Evolutionary conservation across 2,797 vertebrate genomes (phyloP).

Genomic region (Prionace glauca): DNA sequence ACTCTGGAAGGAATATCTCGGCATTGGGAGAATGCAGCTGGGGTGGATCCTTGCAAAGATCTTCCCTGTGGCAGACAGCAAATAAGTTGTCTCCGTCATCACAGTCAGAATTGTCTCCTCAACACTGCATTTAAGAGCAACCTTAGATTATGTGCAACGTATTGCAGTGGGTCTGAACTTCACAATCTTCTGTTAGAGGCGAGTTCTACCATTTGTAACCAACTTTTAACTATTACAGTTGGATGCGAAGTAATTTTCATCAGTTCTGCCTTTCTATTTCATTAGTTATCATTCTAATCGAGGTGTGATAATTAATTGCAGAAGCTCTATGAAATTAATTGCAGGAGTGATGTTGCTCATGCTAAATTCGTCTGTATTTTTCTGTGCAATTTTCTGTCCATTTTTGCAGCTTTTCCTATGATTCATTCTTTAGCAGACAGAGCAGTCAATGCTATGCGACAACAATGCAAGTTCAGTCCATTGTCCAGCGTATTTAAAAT

Average conservation of each 20-base stretch:
- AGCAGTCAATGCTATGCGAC: not conserved
- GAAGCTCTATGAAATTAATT: not conserved
- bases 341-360: not conserved
- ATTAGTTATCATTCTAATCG: not conserved
- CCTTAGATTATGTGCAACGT: not conserved
- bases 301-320: not conserved
- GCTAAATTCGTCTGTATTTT: not conserved
- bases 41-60: not conserved
- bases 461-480: not conserved
- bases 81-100: not conserved
- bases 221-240: not conserved
- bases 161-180: not conserved
- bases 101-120: not conserved
- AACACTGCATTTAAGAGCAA: not conserved
- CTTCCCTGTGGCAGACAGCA: not conserved
- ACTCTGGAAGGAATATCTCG: not conserved
- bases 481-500: not conserved
- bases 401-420: not conserved
- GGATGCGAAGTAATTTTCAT: not conserved
- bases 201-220: not conserved
- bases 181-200: not conserved
- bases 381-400: not conserved
- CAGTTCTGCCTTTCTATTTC: not conserved
- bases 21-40: too few species aligned
- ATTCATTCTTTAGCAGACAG: not conserved